Base-by-base conservation (phyloP, 2,113 vertebrate genomes). In the Chinchilla lanigera region DNA sequence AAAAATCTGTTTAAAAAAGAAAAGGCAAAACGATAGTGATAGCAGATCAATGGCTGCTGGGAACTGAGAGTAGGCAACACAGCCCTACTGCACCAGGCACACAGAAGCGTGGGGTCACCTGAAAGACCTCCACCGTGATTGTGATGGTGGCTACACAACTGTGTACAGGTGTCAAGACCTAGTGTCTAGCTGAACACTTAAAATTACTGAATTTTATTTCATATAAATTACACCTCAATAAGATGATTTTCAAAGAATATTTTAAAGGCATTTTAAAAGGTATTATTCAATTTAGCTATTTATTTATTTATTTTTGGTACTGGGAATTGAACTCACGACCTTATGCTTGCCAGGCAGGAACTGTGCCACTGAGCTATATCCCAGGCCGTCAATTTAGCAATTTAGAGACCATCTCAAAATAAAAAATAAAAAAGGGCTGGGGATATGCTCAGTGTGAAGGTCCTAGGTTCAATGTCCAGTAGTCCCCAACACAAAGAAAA, bases 181-280 rank as follows among this genome's bases (percentile, higher is more conserved):
- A 50, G 47, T 50, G 77, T 50, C 50, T 87, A 94, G 82, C 7
- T 71, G 17, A 97, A 84, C 71, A 86, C 20, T 90, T 71, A 91
- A 75, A 84, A 73, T 85, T 35, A 90, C 71, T 61, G 33, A 86
- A 77, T 82, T 86, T 85, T 85, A 89, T 63, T 60, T 88, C 38
- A 44, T 58, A 38, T 69, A 83, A 92, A 77, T 92, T 86, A 61
- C 30, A 77, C 4, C 35, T 86, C 50, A 93, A 71, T 41, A 90
- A 87, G 56, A 20, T 41, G 52, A 67, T 65, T 86, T 90, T 67
- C 17, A 56, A 83, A 67, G 52, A 50, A 44, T 9, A 58, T 44
- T 71, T 71, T 26, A 44, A 89, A 61, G 28, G 14, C 30, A 35
- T 61, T 89, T 44, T 30, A 2, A 41, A 65, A 60, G 30, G 28